These are phyloP conservation scores for Argopecten irradians DNA, from an alignment of 1,140 invertebrate species.

Conservation along the genomic window DNA sequence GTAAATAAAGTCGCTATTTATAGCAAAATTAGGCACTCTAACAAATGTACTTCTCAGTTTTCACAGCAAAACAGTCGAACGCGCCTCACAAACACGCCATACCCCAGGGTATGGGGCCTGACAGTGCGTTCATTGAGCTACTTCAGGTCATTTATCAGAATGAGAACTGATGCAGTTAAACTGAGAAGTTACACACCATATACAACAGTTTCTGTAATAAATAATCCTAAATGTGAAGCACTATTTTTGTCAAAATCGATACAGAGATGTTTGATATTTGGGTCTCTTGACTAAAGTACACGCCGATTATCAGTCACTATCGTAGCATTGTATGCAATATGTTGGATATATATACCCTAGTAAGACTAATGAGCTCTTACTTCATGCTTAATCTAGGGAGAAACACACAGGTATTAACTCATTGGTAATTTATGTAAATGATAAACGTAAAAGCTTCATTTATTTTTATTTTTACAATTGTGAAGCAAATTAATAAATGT, in stretches of 20 bases:
- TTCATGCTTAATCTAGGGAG: not conserved
- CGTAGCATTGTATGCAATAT: not conserved
- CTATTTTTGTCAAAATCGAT: not conserved
- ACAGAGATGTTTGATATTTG: not conserved
- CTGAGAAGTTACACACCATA: not conserved
- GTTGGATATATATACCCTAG: too few relatives aligned
- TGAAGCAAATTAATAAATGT: too few relatives aligned
- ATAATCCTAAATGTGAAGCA: not conserved
- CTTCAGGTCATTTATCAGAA: not conserved
- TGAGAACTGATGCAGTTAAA: not conserved
- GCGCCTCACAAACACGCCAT: not conserved
- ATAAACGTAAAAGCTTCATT: too few relatives aligned
- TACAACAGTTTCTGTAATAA: not conserved
- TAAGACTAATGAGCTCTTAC: not conserved
- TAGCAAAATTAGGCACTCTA: slow-evolving; percentile 18
- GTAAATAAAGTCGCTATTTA: slow-evolving; percentile 8
- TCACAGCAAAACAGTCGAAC: not conserved
- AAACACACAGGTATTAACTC: not conserved
- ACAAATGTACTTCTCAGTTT: not conserved
- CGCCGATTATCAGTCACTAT: not conserved
- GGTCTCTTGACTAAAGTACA: not conserved
- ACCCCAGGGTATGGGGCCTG: not conserved
- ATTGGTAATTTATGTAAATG: too few relatives aligned
- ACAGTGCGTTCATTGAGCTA: not conserved
- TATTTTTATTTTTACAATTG: too few relatives aligned